Evolutionary conservation across 2,113 vertebrate species (phyloP), one percentile per base, ranked within the genome.

Genomic region (Entomyzon cyanotis): DNA sequence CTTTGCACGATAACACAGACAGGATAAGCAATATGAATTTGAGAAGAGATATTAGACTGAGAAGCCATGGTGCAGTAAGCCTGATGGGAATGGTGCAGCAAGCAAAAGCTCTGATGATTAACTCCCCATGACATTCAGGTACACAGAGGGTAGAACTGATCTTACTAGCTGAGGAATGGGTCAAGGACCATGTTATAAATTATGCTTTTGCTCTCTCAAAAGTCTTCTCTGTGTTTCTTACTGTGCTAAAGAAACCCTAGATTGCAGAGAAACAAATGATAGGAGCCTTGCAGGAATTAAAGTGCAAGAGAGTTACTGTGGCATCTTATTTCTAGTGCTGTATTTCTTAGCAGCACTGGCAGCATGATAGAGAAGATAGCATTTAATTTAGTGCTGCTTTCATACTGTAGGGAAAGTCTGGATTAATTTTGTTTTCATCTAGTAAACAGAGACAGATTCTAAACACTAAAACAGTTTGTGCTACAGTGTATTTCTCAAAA

Each of bases 391-490:
- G 25, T 77, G 55, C 8, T 80, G 59, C 39, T 85, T 93, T 97
- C 90, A 84, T 69, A 55, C 24, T 86, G 30, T 67, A 60, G 28
- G 90, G 42, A 82, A 94, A 67, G 27, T 85, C 58, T 77, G 55
- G 78, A 80, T 91, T 93, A 83, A 80, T 95, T 95, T 95, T 93
- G 23, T 35, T 96, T 94, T 84, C 20, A 68, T 78, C 49, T 69
- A 59, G 62, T 42, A 91, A 93, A 58, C 46, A 89, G 27, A 77
- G 42, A n/a, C 23, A 84, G 50, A 50, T 90, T 65, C 46, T 69
- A 76, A 75, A 88, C 11, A 17, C 25, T 77, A 74, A 70, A 37
- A 0, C 13, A n/a, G 21, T 25, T 73, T 80, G 24, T 50, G 37
- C 6, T 88, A 15, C 31, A 63, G 50, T 59, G 53, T 73, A 58